Evolutionary conservation across 2,113 vertebrate species (phyloP).

Genomic region (Siniperca chuatsi): DNA sequence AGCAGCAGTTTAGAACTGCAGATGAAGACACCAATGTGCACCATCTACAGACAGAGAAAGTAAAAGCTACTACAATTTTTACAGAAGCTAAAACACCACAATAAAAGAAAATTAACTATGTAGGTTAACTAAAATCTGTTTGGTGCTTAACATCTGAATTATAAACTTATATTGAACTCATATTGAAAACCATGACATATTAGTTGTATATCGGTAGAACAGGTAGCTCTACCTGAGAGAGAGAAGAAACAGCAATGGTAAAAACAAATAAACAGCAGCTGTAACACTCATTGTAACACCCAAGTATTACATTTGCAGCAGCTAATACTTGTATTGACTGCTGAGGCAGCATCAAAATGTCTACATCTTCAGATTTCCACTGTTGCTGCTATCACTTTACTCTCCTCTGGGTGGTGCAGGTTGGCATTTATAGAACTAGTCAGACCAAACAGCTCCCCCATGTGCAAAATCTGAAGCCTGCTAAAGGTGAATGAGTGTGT

Average conservation of each 20-base stretch:
- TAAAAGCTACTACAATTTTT: not conserved
- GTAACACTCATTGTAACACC: not conserved
- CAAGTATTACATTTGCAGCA: not conserved
- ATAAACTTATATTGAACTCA: not conserved
- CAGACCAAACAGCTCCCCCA: not conserved
- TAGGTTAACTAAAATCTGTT: not conserved
- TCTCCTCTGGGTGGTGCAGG: not conserved
- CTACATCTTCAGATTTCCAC: not conserved
- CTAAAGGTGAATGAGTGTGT: not conserved
- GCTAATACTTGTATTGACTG: not conserved
- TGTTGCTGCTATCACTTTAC: not conserved
- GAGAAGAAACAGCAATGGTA: not conserved
- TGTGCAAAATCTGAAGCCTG: not conserved
- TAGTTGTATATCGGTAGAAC: not conserved
- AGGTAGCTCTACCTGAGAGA: not conserved
- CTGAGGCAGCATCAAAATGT: not conserved
- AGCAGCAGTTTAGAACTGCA: not conserved
- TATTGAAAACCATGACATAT: not conserved
- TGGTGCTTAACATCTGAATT: too few relatives aligned
- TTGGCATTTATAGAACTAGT: not conserved
- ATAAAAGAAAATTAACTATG: not conserved
- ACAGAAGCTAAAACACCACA: not conserved
- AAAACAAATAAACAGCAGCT: not conserved
- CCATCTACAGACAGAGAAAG: not conserved
- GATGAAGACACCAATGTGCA: too few relatives aligned